Conservation (phyloP, 1,140 invertebrate genomes). For the Carcinoscorpius rotundicauda region DNA sequence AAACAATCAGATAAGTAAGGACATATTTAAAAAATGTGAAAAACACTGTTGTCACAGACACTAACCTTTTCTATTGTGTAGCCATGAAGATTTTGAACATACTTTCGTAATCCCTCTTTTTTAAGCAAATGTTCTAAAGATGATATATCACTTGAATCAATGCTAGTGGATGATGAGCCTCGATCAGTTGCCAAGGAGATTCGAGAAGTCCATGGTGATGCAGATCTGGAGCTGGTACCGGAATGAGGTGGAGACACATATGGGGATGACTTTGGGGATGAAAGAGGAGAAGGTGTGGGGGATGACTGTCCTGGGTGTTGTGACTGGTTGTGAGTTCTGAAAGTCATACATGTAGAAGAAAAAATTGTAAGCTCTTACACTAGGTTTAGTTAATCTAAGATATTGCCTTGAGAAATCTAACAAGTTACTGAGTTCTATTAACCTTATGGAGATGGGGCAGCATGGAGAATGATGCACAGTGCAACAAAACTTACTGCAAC, state of each 20-base stretch:
- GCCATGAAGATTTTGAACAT: slow-evolving; percentile 18
- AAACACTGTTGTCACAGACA: neutral
- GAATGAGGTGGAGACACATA: slow-evolving; percentile 20
- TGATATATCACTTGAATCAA: slow-evolving; percentile 1
- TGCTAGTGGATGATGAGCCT: neutral
- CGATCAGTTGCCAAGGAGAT: slow-evolving; percentile 1
- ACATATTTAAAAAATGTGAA: slow-evolving; percentile 2
- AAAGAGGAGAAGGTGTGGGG: slow-evolving; percentile 11
- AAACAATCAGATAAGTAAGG: neutral
- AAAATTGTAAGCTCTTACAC: too few relatives aligned
- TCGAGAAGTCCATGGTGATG: slow-evolving; percentile 18
- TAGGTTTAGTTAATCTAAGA: too few relatives aligned
- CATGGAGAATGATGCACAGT: too few relatives aligned
- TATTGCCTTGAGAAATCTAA: too few relatives aligned
- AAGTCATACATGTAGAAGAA: too few relatives aligned
- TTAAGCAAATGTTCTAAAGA: slow-evolving; percentile 14
- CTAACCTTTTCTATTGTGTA: slow-evolving; percentile 24
- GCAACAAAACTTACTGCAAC: too few relatives aligned
- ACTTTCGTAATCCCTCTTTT: slow-evolving; percentile 23
- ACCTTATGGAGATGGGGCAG: too few relatives aligned
- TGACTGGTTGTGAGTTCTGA: too few relatives aligned
- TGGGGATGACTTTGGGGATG: slow-evolving; percentile 21
- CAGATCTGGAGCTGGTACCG: slow-evolving; percentile 14
- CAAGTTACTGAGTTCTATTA: too few relatives aligned
- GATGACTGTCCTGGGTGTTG: neutral